A percentile compares a stretch with the other conserved stretches of the same genome.
Conservation (phyloP, 2,888 invertebrate species). For the Dolomedes plantarius region DNA sequence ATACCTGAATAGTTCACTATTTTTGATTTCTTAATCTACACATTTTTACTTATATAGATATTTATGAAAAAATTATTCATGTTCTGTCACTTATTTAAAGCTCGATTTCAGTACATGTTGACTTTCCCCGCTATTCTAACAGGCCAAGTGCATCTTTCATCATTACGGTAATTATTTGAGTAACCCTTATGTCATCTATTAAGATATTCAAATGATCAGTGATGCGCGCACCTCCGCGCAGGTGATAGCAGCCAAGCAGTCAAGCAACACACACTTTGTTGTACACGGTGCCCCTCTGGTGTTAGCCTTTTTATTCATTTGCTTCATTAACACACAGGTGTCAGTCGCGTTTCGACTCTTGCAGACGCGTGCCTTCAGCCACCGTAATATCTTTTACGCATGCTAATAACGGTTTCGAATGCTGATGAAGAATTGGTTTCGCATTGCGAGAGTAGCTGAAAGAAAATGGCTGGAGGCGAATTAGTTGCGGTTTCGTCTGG, state of each 20-base stretch:
- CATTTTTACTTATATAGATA: no score
- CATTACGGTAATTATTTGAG: no score
- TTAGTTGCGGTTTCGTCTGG: no score
- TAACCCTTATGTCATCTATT: background rate
- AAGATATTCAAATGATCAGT: background rate
- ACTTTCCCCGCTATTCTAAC: no score
- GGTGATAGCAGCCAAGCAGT: conserved; percentile 49
- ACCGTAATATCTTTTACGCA: background rate
- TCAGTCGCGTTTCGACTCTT: background rate
- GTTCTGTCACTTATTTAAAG: no score
- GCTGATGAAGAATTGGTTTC: background rate
- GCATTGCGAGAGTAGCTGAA: background rate
- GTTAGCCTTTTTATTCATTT: background rate
- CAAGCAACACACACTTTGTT: conserved; percentile 16
- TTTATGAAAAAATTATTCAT: no score
- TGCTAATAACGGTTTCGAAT: conserved; percentile 19
- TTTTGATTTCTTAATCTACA: no score
- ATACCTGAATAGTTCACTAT: no score
- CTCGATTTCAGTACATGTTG: no score
- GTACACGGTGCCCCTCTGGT: background rate
- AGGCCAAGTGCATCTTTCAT: no score
- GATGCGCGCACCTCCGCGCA: conserved; percentile 19
- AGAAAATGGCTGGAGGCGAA: no score
- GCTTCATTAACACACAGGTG: conserved; percentile 3
- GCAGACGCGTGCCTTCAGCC: conserved; percentile 40